phyloP scores from a whole-genome alignment of 2,888 invertebrate genomes.

The Euplexia lucipara region DNA sequence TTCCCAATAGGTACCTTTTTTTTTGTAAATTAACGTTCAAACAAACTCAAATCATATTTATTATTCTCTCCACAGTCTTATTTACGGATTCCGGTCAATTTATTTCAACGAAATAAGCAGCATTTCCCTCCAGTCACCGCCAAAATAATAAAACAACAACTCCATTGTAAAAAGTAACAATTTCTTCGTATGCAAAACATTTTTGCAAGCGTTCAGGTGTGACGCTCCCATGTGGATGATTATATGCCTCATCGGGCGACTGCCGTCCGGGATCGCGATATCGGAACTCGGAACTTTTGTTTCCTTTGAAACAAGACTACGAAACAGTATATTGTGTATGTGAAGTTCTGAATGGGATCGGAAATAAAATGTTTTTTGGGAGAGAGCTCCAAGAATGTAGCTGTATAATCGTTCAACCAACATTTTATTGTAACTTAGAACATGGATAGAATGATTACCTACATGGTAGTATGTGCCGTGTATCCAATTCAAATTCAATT shows the following conservation, averaged over 20 bases:
- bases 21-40: constrained; percentile 10
- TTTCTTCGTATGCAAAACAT: constrained; percentile 61
- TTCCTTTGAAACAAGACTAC: constrained; percentile 49
- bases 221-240: constrained; percentile 61
- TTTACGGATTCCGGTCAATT: constrained; percentile 54
- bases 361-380: constrained; percentile 26
- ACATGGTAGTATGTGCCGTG: no score
- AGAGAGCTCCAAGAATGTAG: no score
- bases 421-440: neutral
- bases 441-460: no score
- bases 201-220: constrained; percentile 64
- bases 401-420: neutral
- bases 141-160: constrained; percentile 52
- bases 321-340: constrained; percentile 2
- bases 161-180: constrained; percentile 46
- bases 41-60: constrained; percentile 37
- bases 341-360: constrained; percentile 24
- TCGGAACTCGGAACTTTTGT: constrained; percentile 50
- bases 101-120: constrained; percentile 41
- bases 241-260: constrained; percentile 60
- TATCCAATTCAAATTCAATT: no score
- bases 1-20: neutral
- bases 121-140: constrained; percentile 29
- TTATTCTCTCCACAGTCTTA: constrained; percentile 18
- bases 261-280: constrained; percentile 54